phyloP scores from a whole-genome alignment of 2,888 invertebrate genomes.

The Apodemia hepburni region DNA sequence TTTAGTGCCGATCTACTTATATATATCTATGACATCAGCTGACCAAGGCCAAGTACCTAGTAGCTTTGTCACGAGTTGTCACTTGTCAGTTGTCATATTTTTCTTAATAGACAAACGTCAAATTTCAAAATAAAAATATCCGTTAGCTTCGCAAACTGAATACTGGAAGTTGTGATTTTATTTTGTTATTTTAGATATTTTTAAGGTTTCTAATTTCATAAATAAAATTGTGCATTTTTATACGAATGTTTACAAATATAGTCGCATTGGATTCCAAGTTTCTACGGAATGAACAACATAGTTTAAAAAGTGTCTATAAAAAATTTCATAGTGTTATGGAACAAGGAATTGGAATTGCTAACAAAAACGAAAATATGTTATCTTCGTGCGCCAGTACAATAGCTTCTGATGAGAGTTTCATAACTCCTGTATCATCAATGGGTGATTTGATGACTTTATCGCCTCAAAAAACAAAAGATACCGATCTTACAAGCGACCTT shows the following conservation, averaged over 20 bases:
- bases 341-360: conserved; percentile 33
- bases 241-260: conserved; percentile 54
- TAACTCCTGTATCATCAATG: conserved; percentile 58
- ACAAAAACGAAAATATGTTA: conserved; percentile 43
- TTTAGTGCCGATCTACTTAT: too few species aligned
- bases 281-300: conserved; percentile 39
- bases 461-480: conserved; percentile 45
- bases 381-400: conserved; percentile 46
- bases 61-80: background rate
- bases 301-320: conserved; percentile 46
- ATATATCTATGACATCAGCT: too few species aligned
- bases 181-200: background rate
- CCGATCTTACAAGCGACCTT: conserved; percentile 54
- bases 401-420: conserved; percentile 55
- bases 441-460: conserved; percentile 65
- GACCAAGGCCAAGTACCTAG: conserved; percentile 6
- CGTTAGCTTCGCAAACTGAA: conserved; percentile 17
- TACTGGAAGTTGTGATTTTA: background rate
- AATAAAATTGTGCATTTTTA: background rate
- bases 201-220: background rate
- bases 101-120: conserved; percentile 11
- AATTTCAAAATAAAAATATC: conserved; percentile 17
- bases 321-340: conserved; percentile 50
- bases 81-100: background rate
- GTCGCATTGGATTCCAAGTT: conserved; percentile 16